A percentile compares a stretch with the other conserved stretches of the same genome.
phyloP scores from a whole-genome alignment of 2,113 vertebrate genomes.

The Cephalopholis sonnerati region DNA sequence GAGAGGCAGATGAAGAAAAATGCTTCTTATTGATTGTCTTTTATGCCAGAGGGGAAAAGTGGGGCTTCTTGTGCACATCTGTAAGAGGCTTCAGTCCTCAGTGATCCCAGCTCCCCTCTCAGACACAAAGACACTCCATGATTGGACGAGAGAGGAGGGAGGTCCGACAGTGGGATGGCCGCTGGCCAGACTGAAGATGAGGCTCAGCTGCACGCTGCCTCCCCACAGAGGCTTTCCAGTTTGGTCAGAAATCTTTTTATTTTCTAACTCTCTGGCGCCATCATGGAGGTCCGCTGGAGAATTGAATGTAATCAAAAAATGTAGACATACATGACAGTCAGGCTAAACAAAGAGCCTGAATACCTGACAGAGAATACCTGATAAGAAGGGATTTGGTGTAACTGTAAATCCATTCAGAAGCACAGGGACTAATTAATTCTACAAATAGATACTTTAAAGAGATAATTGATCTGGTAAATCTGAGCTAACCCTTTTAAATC shows the following conservation, averaged over 20 bases:
- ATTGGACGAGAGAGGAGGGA: constrained; percentile 10
- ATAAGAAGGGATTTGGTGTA: not conserved
- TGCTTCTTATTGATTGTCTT: constrained; percentile 65
- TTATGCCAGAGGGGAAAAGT: constrained; percentile 45
- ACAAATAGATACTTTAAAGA: not conserved
- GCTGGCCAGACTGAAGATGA: constrained; percentile 49
- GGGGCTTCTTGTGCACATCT: constrained; percentile 53
- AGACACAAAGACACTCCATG: constrained; percentile 57
- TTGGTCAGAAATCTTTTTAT: not conserved
- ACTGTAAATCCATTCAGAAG: not conserved
- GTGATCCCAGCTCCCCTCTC: constrained; percentile 26
- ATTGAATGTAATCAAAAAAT: not conserved
- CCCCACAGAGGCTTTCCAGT: constrained; percentile 11
- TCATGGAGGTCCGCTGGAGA: not conserved
- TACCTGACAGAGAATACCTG: not conserved
- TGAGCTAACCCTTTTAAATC: too few relatives aligned
- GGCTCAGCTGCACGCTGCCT: constrained; percentile 57
- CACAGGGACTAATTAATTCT: not conserved
- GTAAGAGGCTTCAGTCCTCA: constrained; percentile 23
- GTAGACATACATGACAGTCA: not conserved
- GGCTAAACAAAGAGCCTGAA: not conserved
- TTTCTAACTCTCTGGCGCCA: constrained; percentile 15
- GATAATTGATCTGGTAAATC: too few relatives aligned
- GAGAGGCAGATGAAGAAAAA: constrained; percentile 55
- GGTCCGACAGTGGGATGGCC: constrained; percentile 48